Conservation (phyloP, 2,797 vertebrate species). For the Tarsius wallacei region DNA sequence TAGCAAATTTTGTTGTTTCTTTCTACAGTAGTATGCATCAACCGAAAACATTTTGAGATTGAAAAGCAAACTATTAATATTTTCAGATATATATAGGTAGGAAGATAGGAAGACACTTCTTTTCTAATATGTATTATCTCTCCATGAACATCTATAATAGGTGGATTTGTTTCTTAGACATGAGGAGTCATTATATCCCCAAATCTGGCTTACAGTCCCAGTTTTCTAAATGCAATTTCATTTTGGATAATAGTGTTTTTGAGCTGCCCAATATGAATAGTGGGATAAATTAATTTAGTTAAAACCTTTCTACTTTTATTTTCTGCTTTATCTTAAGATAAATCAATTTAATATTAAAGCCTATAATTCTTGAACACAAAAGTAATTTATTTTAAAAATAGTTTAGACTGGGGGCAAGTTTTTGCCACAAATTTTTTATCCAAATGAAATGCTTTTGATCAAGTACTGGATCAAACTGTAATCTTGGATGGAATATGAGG, state of each 20-base stretch:
- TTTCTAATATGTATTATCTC: not conserved
- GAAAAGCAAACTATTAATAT: not conserved
- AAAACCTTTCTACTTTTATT: not conserved
- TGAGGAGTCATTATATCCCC: not conserved
- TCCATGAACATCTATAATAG: not conserved
- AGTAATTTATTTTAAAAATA: not conserved
- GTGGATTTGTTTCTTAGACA: not conserved
- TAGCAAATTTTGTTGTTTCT: not conserved
- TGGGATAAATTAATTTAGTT: not conserved
- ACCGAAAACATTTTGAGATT: not conserved
- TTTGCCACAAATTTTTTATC: not conserved
- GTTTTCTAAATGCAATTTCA: not conserved
- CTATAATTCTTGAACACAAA: not conserved
- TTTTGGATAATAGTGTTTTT: not conserved
- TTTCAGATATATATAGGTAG: not conserved
- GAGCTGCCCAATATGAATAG: not conserved
- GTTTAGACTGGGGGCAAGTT: not conserved
- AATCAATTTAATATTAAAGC: not conserved
- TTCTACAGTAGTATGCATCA: not conserved
- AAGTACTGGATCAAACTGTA: not conserved
- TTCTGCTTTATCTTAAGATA: slow-evolving; percentile 6
- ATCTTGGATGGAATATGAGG: not conserved
- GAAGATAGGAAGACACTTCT: not conserved
- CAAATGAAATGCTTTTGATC: not conserved
- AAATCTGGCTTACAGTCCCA: not conserved